A percentile compares a stretch with the other conserved stretches of the same genome.
Conservation (phyloP, 2,888 invertebrate species). For the Autographa pulchrina region DNA sequence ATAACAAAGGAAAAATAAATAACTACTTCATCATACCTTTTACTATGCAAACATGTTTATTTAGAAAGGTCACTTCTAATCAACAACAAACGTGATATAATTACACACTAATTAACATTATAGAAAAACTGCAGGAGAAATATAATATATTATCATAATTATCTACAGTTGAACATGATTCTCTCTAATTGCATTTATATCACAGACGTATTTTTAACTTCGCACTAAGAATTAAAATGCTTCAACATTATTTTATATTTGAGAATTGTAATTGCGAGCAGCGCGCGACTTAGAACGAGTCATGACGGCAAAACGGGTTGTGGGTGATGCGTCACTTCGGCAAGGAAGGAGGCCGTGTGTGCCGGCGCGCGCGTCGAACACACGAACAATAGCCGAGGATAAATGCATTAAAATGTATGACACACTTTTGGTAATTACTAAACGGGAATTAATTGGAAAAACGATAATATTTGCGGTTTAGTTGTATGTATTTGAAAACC, state of each 20-base stretch:
- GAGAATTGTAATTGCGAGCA: slow-evolving; percentile 68
- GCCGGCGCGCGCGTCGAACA: slow-evolving; percentile 45
- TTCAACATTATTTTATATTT: slow-evolving; percentile 51
- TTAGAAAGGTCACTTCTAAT: not conserved
- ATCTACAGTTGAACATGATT: not conserved
- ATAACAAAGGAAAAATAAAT: not conserved
- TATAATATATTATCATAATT: no score
- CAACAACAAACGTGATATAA: not conserved
- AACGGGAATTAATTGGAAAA: not conserved
- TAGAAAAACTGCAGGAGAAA: no score
- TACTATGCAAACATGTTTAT: not conserved
- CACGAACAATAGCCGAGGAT: slow-evolving; percentile 38
- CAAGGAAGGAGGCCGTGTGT: slow-evolving; percentile 60
- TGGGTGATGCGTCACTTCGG: slow-evolving; percentile 70
- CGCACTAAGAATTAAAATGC: not conserved
- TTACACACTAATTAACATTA: not conserved
- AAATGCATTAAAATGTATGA: slow-evolving; percentile 13
- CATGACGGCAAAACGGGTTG: slow-evolving; percentile 70
- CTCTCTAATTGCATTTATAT: not conserved
- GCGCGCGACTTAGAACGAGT: slow-evolving; percentile 66
- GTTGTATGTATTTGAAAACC: not conserved
- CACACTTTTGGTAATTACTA: not conserved
- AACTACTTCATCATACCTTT: no score
- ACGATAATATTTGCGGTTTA: not conserved
- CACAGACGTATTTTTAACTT: not conserved